A percentile compares a stretch with the other conserved stretches of the same genome.
Evolutionary conservation across 2,113 vertebrate species (phyloP).

Genomic region (Menura novaehollandiae): DNA sequence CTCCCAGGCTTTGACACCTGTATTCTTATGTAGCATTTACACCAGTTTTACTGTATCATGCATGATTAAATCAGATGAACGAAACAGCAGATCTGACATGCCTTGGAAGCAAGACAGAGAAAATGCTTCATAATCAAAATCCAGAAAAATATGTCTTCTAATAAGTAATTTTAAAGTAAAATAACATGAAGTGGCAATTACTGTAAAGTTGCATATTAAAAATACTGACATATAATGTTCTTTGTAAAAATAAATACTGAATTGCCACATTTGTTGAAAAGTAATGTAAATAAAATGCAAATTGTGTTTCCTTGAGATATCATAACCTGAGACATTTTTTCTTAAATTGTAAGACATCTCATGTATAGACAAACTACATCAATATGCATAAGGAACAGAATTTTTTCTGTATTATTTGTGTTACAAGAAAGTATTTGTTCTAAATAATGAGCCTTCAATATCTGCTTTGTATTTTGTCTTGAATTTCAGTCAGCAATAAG

Average conservation of each 20-base stretch:
- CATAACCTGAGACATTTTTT: background rate
- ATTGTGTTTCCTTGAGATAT: background rate
- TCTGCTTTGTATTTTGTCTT: background rate
- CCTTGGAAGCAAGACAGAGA: background rate
- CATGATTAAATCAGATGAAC: background rate
- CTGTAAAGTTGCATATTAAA: background rate
- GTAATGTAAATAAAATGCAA: background rate
- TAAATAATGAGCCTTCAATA: background rate
- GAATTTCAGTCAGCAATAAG: background rate
- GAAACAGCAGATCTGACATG: background rate
- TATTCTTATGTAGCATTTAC: background rate
- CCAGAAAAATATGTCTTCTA: background rate
- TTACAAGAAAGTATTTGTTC: background rate
- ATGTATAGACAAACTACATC: background rate
- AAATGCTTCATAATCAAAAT: background rate
- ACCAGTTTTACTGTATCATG: background rate
- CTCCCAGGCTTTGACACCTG: background rate
- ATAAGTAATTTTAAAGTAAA: background rate
- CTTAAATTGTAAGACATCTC: background rate
- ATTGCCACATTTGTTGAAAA: background rate
- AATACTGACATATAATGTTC: background rate
- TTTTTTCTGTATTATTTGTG: background rate
- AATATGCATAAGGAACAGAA: background rate
- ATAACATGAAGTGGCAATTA: background rate
- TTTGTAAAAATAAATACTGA: background rate